Conservation (phyloP, 2,797 vertebrate species). For the Syngnathus acus region DNA sequence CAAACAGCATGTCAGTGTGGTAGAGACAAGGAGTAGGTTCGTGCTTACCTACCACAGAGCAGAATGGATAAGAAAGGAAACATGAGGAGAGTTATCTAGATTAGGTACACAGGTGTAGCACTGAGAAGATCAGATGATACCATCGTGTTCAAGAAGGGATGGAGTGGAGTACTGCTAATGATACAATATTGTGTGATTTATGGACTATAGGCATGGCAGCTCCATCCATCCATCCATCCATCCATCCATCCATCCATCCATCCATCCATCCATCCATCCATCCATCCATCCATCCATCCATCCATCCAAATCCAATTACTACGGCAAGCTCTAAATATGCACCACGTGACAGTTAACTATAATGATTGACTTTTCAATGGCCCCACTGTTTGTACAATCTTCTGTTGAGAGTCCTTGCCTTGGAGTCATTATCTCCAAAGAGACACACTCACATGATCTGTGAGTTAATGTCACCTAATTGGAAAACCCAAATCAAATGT, state of each 20-base stretch:
- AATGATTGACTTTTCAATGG: slow-evolving; percentile 39
- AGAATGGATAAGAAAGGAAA: slow-evolving; percentile 11
- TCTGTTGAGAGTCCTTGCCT: slow-evolving; percentile 24
- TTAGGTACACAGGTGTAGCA: slow-evolving; percentile 10
- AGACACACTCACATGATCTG: slow-evolving; percentile 49
- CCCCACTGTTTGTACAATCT: slow-evolving; percentile 48
- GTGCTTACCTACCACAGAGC: slow-evolving; percentile 46
- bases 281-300: too few species aligned
- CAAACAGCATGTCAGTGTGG: slow-evolving; percentile 48
- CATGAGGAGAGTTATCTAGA: slow-evolving; percentile 24
- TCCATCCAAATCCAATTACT: slow-evolving; percentile 5
- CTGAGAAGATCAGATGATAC: not conserved
- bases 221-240: too few species aligned
- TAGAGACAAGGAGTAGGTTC: slow-evolving; percentile 35
- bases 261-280: too few species aligned
- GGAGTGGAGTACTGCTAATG: too few species aligned
- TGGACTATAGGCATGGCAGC: too few species aligned
- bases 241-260: too few species aligned
- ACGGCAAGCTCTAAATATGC: slow-evolving; percentile 21
- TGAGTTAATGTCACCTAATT: slow-evolving; percentile 42
- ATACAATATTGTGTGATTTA: too few species aligned
- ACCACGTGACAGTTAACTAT: slow-evolving; percentile 39
- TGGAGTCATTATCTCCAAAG: slow-evolving; percentile 39
- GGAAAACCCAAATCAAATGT: slow-evolving; percentile 49
- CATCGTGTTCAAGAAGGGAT: too few species aligned